phyloP scores from a whole-genome alignment of 2,113 vertebrate species.

The Alouatta palliata region DNA sequence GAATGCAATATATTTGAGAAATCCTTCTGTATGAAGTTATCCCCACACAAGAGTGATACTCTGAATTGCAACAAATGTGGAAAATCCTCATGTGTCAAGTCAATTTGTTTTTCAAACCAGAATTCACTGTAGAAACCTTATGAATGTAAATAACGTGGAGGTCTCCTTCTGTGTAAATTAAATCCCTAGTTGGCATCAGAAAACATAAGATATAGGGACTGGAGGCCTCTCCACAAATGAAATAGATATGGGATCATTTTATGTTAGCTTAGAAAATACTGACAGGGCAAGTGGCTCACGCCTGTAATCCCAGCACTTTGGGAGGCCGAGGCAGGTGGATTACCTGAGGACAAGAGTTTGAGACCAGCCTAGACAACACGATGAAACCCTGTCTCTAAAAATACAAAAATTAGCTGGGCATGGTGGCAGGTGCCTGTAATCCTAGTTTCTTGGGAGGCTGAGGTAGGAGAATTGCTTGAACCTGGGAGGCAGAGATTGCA shows the following conservation, averaged over 20 bases:
- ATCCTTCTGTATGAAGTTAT: conserved; percentile 10
- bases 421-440: no score
- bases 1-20: not conserved
- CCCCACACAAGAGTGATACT: not conserved
- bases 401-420: no score
- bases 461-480: no score
- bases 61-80: not conserved
- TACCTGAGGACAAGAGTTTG: no score
- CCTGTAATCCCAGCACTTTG: no score
- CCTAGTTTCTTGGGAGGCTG: no score
- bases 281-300: no score
- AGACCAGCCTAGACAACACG: no score
- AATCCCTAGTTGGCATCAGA: not conserved
- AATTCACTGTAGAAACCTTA: not conserved
- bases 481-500: no score
- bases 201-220: not conserved
- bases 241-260: not conserved
- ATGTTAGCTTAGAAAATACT: not conserved
- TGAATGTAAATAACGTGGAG: not conserved
- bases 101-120: not conserved
- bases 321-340: no score
- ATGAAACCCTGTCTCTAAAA: no score
- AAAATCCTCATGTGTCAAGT: not conserved
- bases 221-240: not conserved
- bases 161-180: not conserved